These are phyloP conservation scores for Erythrocercus mccallii DNA, from an alignment of 2,113 vertebrate genomes.

Conservation along the genomic window DNA sequence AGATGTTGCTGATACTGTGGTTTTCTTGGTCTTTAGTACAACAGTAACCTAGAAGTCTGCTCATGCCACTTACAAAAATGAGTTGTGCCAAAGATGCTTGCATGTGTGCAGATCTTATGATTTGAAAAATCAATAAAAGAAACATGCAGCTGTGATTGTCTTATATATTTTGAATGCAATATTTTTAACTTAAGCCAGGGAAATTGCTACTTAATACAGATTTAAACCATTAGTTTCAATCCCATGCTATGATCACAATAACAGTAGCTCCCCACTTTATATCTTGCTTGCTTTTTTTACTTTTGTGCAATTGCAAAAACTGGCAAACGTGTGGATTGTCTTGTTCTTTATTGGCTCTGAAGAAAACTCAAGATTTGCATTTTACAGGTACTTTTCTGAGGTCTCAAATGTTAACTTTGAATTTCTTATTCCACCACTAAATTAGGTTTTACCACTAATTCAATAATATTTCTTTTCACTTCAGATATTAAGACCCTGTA, in stretches of 20 bases:
- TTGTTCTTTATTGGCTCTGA: not conserved
- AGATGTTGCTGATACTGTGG: not conserved
- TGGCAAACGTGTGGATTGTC: not conserved
- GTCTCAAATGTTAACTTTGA: not conserved
- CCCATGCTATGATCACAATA: not conserved
- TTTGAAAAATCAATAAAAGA: not conserved
- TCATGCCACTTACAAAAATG: not conserved
- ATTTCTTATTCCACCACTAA: not conserved
- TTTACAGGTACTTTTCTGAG: not conserved
- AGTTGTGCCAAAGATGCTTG: not conserved
- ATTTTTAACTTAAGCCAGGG: not conserved
- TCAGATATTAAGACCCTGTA: not conserved
- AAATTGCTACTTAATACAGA: slow-evolving; percentile 17
- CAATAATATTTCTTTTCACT: not conserved
- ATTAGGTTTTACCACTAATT: not conserved
- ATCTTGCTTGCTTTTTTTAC: not conserved
- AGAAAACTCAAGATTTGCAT: not conserved
- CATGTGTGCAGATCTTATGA: not conserved
- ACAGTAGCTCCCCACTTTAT: not conserved
- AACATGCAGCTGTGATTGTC: not conserved
- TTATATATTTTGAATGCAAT: not conserved
- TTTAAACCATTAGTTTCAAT: not conserved
- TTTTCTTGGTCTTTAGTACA: not conserved
- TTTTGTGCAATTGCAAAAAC: not conserved
- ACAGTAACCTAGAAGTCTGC: not conserved